Evolutionary conservation across 2,113 vertebrate genomes (phyloP), one percentile per base, ranked within the genome.

Genomic region (Equus przewalskii): DNA sequence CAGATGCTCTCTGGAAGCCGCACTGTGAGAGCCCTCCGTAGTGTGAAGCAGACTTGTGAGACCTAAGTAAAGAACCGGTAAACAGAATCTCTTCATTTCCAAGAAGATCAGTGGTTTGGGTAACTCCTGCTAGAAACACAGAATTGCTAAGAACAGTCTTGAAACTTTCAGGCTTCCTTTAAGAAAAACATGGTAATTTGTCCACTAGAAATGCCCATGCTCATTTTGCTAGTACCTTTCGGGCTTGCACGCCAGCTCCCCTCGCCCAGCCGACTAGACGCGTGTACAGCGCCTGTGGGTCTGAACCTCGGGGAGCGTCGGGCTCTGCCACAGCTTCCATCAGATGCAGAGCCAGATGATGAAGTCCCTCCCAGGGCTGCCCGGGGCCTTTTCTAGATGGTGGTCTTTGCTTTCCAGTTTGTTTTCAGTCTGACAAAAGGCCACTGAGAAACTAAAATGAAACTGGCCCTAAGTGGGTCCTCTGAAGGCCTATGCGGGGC

Each of bases 1-100:
- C 21, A 73, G 21, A 92, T 97, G 69, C 8, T 96, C 44, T 97
- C 81, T 97, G 56, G 90, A 98, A 89, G 67, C 51, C 13, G 9
- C 19, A 7, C 58, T 56, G 11, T 36, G 86, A 49, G 44, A 75
- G 22, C 36, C 26, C 54, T 30, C 86, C 28, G 6, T 18, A 64
- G 89, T 94, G 75, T 97, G 73, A 98, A 60, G 54, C 5, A 80
- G 46, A 76, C 13, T 81, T 33, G 41, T 90, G 51, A 84, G 81
- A 81, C 30, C 64, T 80, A 84, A 67, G 69, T 51, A 51, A 73
- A 46, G 69, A 86, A 96, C 33, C 36, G 1, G n/a, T 86, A 83
- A 91, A 92, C 78, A 95, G 21, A 86, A 51, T 54, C 67, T 76
- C 91, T 91, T 65, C 33, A 79, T 85, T 96, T 87, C 86, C 69